Evolutionary conservation across 1,140 invertebrate species (phyloP).

Genomic region (Bilobella aurantiaca): DNA sequence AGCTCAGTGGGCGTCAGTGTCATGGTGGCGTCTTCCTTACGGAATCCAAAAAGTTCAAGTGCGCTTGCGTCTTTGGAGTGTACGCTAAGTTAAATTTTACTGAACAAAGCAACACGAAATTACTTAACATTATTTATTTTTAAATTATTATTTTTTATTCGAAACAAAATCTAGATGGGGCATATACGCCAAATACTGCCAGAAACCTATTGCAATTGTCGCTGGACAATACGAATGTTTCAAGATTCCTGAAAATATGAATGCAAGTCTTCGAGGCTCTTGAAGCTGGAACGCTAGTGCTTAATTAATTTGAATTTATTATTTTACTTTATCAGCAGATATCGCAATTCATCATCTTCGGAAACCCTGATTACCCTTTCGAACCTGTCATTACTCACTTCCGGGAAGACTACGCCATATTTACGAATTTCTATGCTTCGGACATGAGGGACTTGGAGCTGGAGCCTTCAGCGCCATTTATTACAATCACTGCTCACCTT

Average conservation of each 20-base stretch:
- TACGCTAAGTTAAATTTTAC: constrained; percentile 1
- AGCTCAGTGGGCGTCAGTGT: background rate
- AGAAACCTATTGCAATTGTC: background rate
- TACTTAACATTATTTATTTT: background rate
- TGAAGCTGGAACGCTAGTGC: background rate
- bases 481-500: background rate
- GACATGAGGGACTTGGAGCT: background rate
- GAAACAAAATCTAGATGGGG: constrained; percentile 9
- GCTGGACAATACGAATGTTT: constrained; percentile 14
- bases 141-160: background rate
- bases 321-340: background rate
- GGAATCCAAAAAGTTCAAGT: constrained; percentile 4
- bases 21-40: background rate
- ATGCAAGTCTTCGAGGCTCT: background rate
- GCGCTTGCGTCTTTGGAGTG: constrained; percentile 19
- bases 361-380: constrained; percentile 18
- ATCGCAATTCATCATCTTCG: constrained; percentile 12
- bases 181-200: constrained; percentile 12
- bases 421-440: background rate
- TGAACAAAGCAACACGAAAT: no score
- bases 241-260: background rate
- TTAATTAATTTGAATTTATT: background rate
- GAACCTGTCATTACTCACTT: constrained; percentile 12
- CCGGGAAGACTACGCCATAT: background rate
- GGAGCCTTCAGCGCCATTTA: constrained; percentile 11